A percentile compares a stretch with the other conserved stretches of the same genome.
phyloP scores from a whole-genome alignment of 1,140 invertebrate species.

The Penaeus japonicus region DNA sequence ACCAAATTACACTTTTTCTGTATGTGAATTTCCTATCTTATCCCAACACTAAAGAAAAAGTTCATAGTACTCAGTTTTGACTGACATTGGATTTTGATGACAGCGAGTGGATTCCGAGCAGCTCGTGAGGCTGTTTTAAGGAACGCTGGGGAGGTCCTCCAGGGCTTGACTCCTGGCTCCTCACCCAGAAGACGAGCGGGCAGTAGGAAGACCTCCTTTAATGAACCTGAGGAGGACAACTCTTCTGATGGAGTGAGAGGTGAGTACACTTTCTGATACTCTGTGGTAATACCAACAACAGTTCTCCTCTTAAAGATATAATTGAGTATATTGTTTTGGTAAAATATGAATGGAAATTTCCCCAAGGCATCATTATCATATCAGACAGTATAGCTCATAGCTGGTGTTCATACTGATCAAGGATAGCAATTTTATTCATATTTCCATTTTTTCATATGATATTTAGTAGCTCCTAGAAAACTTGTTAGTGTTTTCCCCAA shows the following conservation, averaged over 20 bases:
- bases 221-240: slow-evolving; percentile 40
- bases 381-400: too few species aligned
- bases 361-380: too few species aligned
- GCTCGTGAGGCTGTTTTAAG: slow-evolving; percentile 40
- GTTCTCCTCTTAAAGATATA: not conserved
- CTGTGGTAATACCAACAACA: not conserved
- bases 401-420: too few species aligned
- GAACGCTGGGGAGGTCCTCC: slow-evolving; percentile 36
- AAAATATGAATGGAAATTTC: too few species aligned
- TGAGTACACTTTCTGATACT: not conserved
- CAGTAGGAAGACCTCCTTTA: slow-evolving; percentile 43
- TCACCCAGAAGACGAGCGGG: slow-evolving; percentile 29
- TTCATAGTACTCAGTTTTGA: not conserved
- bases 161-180: slow-evolving; percentile 41
- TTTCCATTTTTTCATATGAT: too few species aligned
- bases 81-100: not conserved
- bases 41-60: too few species aligned
- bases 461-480: too few species aligned
- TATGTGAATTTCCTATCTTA: too few species aligned
- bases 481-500: too few species aligned
- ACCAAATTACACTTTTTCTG: too few species aligned
- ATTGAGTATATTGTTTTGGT: too few species aligned
- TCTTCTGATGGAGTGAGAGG: slow-evolving; percentile 35
- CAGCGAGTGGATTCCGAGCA: slow-evolving; percentile 44
- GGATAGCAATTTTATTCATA: too few species aligned